Conservation (phyloP, 2,113 vertebrate species). For the Xenotilapia caudafasciata region DNA sequence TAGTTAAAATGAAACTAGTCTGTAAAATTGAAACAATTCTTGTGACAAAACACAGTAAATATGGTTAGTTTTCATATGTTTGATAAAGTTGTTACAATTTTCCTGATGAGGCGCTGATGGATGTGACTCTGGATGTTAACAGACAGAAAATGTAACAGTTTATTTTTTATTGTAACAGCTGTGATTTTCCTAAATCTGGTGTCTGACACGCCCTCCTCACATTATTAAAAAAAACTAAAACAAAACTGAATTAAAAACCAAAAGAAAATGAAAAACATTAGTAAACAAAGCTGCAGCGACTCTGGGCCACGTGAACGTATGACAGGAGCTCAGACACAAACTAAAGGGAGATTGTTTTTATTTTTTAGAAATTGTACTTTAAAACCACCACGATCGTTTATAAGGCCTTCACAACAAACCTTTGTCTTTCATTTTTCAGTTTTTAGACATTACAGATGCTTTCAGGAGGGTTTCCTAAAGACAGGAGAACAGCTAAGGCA, state of each 20-base stretch:
- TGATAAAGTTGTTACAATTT: neutral
- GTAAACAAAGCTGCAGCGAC: neutral
- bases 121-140: neutral
- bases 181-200: neutral
- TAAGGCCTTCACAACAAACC: slow-evolving; percentile 35
- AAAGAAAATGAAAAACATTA: fast-evolving
- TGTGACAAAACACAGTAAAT: neutral
- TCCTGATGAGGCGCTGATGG: fast-evolving
- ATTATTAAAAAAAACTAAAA: neutral
- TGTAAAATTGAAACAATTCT: neutral
- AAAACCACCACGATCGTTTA: neutral
- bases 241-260: neutral
- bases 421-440: neutral
- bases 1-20: neutral
- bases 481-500: slow-evolving; percentile 49
- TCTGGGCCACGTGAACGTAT: neutral
- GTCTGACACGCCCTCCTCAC: neutral
- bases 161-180: neutral
- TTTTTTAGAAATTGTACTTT: slow-evolving; percentile 17
- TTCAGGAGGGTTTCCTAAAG: slow-evolving; percentile 8
- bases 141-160: neutral
- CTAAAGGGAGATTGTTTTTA: slow-evolving; percentile 17
- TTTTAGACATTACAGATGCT: neutral
- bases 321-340: neutral
- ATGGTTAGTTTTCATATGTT: neutral